phyloP scores from a whole-genome alignment of 2,888 invertebrate genomes.

The Brenthis ino region DNA sequence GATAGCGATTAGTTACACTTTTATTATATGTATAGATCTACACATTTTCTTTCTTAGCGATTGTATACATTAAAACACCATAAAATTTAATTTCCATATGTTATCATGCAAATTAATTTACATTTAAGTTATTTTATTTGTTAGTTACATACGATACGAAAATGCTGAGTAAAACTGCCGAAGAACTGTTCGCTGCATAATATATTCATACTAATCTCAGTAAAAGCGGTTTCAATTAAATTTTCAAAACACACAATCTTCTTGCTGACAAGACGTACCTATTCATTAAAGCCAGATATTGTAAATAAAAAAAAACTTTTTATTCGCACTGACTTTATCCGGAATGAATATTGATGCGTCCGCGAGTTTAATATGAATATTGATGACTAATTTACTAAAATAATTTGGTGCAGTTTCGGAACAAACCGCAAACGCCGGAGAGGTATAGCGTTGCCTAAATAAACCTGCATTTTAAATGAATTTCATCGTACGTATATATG shows the following conservation, averaged over 20 bases:
- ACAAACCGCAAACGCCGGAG: constrained; percentile 22
- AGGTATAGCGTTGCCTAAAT: constrained; percentile 12
- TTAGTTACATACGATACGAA: no score
- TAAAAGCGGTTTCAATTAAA: no score
- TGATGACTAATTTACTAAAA: constrained; percentile 37
- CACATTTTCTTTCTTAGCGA: no score
- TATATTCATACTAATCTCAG: no score
- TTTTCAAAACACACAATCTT: neutral
- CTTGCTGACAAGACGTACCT: neutral
- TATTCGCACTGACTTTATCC: neutral
- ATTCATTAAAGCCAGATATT: neutral
- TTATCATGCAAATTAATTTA: no score
- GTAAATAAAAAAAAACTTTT: constrained; percentile 3
- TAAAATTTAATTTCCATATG: no score
- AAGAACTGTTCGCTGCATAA: no score
- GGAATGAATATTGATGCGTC: constrained; percentile 15
- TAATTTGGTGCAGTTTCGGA: constrained; percentile 29
- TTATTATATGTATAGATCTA: no score
- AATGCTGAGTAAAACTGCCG: no score
- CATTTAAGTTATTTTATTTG: no score
- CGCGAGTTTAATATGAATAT: constrained; percentile 34
- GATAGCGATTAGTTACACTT: no score
- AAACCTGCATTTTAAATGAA: neutral
- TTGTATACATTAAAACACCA: no score
- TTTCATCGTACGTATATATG: neutral